Evolutionary conservation across 2,888 invertebrate species (phyloP).

Genomic region (Drosophila bunnanda): DNA sequence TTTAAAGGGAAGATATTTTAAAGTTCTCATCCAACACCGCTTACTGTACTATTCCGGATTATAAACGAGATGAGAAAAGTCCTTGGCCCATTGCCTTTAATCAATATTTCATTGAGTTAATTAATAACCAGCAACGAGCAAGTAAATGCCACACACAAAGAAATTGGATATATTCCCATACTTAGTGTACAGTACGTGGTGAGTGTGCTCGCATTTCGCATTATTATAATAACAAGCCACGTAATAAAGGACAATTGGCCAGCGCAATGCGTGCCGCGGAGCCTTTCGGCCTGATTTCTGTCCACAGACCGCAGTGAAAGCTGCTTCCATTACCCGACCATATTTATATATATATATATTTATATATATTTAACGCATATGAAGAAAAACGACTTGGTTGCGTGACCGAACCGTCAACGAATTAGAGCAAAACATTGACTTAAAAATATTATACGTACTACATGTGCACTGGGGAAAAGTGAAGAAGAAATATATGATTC

Average conservation of each 20-base stretch:
- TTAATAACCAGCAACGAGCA: slow-evolving; percentile 12
- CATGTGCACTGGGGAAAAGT: slow-evolving; percentile 23
- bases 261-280: slow-evolving; percentile 41
- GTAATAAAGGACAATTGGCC: slow-evolving; percentile 49
- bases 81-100: slow-evolving; percentile 21
- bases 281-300: slow-evolving; percentile 37
- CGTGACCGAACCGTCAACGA: slow-evolving; percentile 62
- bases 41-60: neutral
- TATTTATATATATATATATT: slow-evolving; percentile 57
- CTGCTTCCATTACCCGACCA: slow-evolving; percentile 36
- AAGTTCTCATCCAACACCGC: neutral
- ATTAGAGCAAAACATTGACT: slow-evolving; percentile 65
- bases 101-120: slow-evolving; percentile 24
- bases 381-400: slow-evolving; percentile 72
- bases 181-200: slow-evolving; percentile 9
- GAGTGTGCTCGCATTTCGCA: slow-evolving; percentile 35
- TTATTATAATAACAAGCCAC: slow-evolving; percentile 51
- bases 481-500: no score
- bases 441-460: slow-evolving; percentile 55
- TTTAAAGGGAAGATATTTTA: slow-evolving; percentile 2
- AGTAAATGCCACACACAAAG: slow-evolving; percentile 17
- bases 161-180: slow-evolving; percentile 24
- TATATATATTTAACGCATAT: slow-evolving; percentile 68
- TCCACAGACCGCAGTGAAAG: slow-evolving; percentile 38
- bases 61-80: slow-evolving; percentile 9